A percentile compares a stretch with the other conserved stretches of the same genome.
These are phyloP conservation scores for Ernsta delagoae DNA, from an alignment of 2,888 invertebrate genomes.

Conservation along the genomic window DNA sequence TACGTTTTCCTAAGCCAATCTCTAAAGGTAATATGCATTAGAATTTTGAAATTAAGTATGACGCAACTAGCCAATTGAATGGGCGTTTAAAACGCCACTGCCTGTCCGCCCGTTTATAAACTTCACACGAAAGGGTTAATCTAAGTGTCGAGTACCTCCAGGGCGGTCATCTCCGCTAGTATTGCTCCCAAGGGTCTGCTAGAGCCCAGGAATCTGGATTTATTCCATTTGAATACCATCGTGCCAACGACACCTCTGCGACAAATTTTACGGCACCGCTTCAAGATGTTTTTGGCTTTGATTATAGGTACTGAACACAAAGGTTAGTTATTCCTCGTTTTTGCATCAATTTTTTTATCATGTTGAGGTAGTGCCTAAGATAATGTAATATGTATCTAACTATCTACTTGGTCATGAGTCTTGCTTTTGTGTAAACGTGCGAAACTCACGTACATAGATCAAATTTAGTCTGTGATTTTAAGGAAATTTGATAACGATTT, in stretches of 20 bases:
- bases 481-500: too few species aligned
- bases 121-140: conserved; percentile 62
- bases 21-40: too few species aligned
- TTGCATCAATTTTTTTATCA: not conserved
- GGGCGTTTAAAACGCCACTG: conserved; percentile 45
- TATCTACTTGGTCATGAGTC: conserved; percentile 57
- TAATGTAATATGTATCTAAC: conserved; percentile 13
- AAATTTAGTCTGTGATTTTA: too few species aligned
- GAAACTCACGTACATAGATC: too few species aligned
- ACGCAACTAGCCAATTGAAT: too few species aligned
- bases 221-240: conserved; percentile 75
- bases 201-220: conserved; percentile 75
- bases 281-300: conserved; percentile 65
- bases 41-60: too few species aligned
- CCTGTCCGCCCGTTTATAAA: conserved; percentile 52
- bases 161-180: conserved; percentile 79
- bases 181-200: conserved; percentile 79
- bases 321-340: not conserved
- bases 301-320: conserved; percentile 46
- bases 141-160: conserved; percentile 75
- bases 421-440: conserved; percentile 70
- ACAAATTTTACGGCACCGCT: conserved; percentile 66
- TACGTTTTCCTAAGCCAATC: too few species aligned
- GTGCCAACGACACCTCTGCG: conserved; percentile 71
- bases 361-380: too few species aligned